Conservation (phyloP, 1,140 invertebrate genomes). For the Diorhabda elongata region DNA sequence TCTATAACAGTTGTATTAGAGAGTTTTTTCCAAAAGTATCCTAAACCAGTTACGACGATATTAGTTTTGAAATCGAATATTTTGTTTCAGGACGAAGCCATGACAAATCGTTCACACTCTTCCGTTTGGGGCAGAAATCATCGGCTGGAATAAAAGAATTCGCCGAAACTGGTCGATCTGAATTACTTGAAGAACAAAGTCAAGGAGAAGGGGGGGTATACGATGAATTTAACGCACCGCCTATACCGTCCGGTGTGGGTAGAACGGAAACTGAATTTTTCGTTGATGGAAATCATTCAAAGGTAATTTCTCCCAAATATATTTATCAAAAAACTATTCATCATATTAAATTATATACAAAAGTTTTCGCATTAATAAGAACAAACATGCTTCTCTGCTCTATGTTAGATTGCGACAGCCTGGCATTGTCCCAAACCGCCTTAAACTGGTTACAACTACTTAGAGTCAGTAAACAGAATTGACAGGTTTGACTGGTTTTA, state of each 20-base stretch:
- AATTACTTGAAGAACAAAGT: conserved; percentile 60
- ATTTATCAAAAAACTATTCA: too few species aligned
- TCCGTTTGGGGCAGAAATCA: conserved; percentile 71
- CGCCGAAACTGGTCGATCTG: conserved; percentile 73
- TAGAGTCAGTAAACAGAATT: too few species aligned
- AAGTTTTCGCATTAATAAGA: too few species aligned
- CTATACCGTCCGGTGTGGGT: conserved; percentile 71
- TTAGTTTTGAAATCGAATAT: conserved; percentile 4
- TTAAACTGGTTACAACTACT: too few species aligned
- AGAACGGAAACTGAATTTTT: conserved; percentile 78
- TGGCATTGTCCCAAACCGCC: too few species aligned
- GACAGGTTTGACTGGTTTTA: too few species aligned
- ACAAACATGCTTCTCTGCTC: too few species aligned
- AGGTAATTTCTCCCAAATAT: conserved; percentile 49
- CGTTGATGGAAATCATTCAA: conserved; percentile 85
- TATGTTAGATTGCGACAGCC: too few species aligned
- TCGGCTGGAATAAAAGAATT: conserved; percentile 73
- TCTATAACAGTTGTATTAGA: too few species aligned
- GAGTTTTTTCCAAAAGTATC: too few species aligned
- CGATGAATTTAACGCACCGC: conserved; percentile 77
- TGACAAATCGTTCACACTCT: conserved; percentile 72
- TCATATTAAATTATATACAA: too few species aligned
- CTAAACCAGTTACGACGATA: too few species aligned
- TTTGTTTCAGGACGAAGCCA: conserved; percentile 76
- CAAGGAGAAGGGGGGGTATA: conserved; percentile 60